Conservation (phyloP, 2,113 vertebrate genomes). For the Macaca mulatta region DNA sequence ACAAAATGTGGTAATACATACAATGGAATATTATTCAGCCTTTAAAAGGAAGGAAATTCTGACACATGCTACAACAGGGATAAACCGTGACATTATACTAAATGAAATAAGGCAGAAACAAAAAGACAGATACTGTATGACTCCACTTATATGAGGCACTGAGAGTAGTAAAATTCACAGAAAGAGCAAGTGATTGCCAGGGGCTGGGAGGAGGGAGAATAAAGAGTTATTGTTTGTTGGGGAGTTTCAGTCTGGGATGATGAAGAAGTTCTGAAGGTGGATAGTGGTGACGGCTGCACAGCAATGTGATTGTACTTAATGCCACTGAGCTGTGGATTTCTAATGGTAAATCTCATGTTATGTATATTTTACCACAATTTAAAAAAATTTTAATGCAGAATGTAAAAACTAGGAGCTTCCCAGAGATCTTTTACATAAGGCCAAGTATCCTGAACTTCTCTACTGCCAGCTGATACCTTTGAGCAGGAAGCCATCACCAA, state of each 20-base stretch:
- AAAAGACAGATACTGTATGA: not conserved
- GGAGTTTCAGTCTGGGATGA: not conserved
- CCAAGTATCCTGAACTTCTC: not conserved
- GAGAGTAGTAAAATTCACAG: not conserved
- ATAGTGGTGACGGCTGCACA: not conserved
- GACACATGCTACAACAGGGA: not conserved
- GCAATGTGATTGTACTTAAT: not conserved
- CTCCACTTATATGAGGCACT: not conserved
- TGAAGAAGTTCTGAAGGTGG: not conserved
- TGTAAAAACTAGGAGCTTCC: not conserved
- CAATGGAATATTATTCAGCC: conserved; percentile 21
- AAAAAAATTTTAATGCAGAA: not conserved
- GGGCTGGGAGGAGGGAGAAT: not conserved
- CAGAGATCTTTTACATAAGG: not conserved
- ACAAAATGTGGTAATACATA: not conserved
- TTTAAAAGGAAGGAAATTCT: not conserved
- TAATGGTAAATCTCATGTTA: conserved; percentile 13
- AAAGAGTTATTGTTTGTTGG: not conserved
- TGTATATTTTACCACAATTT: not conserved
- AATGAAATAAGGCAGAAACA: not conserved
- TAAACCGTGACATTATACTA: not conserved
- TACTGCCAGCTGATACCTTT: not conserved
- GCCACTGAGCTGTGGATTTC: not conserved
- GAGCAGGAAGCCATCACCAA: not conserved
- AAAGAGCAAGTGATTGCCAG: not conserved